Base-by-base conservation (phyloP, 2,888 invertebrate species). In the Rhyacophila evoluta region DNA sequence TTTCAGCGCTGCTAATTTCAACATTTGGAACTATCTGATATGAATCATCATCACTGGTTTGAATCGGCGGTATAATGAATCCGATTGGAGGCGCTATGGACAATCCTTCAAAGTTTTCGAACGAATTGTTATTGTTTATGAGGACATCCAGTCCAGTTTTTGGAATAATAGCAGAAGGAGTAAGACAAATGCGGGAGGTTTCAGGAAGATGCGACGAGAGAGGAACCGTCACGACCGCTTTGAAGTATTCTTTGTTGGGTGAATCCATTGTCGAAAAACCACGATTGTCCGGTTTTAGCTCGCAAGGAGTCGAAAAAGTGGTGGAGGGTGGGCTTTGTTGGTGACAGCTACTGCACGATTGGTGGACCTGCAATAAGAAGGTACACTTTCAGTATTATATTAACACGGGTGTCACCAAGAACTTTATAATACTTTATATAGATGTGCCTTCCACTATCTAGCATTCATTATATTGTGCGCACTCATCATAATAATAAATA, bases 21-120 rank as follows among this genome's bases (percentile, higher is more conserved):
- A 83, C 73, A 67, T 81, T 75, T n/a, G 81, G 77, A 36, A 80
- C 81, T 55, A 82, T 76, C 80, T 82, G 80, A 78, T 76, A 76
- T 25, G 77, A 77, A n/a, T 79, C 74, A 67, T 81, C 72, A 72
- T 76, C 79, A 70, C 67, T 74, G 1, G 27, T 29, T n/a, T 75
- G 78, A 68, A 69, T 55, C 5, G 78, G 81, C 15, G 79, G 79
- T 10, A 79, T 74, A 36, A 82, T 83, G 82, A 84, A 84, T 78
- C 84, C 84, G 72, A 84, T 84, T n/a, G 84, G 83, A 67, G 85
- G 84, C 27, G 85, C 84, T n/a, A 71, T 19, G 11, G 85, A 85
- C 82, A 84, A 85, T 33, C 85, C 85, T 81, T 85, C 85, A 72
- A 84, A 85, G 11, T 83, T 84, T 81, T 85, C 84, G 25, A 86